Percentiles rank a stretch among this genome's conserved stretches.
phyloP scores from a whole-genome alignment of 2,113 vertebrate species.

The Gavia stellata region DNA sequence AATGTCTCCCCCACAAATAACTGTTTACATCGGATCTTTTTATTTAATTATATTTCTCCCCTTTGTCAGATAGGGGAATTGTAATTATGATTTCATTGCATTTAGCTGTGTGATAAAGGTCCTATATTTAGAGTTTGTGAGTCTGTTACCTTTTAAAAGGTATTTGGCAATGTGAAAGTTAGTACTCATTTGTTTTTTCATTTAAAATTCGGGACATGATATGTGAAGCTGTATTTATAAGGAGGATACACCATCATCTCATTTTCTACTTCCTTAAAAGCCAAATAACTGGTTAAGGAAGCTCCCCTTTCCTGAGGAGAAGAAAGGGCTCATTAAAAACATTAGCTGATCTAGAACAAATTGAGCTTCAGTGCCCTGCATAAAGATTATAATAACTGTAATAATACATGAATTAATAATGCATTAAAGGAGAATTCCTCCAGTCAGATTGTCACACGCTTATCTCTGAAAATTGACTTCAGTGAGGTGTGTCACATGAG shows the following conservation, averaged over 20 bases:
- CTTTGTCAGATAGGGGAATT: neutral
- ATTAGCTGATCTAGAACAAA: conserved; percentile 48
- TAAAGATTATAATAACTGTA: conserved; percentile 65
- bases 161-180: neutral
- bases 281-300: neutral
- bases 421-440: conserved; percentile 46
- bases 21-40: neutral
- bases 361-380: conserved; percentile 43
- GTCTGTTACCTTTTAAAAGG: neutral
- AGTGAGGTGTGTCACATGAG: neutral
- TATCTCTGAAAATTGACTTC: conserved; percentile 44
- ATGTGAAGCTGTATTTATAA: neutral
- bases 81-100: neutral
- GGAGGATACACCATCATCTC: neutral
- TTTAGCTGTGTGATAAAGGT: neutral
- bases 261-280: conserved; percentile 21
- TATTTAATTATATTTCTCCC: neutral
- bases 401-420: conserved; percentile 65
- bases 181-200: neutral
- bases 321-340: conserved; percentile 48
- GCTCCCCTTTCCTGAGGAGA: conserved; percentile 3
- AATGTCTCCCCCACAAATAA: neutral
- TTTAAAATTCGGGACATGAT: neutral
- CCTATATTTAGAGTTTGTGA: neutral
- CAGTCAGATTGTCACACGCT: conserved; percentile 1